These are phyloP conservation scores for Aelia acuminata DNA, from an alignment of 2,888 invertebrate genomes.

Conservation along the genomic window DNA sequence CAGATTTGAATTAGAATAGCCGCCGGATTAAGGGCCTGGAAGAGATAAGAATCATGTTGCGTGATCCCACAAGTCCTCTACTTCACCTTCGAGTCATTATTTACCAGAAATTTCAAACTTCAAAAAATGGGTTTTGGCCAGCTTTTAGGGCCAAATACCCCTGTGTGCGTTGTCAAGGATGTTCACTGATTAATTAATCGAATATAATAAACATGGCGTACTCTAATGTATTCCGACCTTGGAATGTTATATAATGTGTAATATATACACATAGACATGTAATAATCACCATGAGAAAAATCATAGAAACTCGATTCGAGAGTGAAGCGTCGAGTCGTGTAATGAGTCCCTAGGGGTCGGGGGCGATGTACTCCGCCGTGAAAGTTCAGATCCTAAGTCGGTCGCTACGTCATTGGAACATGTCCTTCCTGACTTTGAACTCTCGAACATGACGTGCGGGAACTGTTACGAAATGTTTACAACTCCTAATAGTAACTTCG, in stretches of 20 bases:
- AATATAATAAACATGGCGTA: not conserved
- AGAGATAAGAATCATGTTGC: no score
- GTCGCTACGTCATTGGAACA: slow-evolving; percentile 4
- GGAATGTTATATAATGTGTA: not conserved
- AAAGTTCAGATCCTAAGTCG: slow-evolving; percentile 19
- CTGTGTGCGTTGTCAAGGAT: not conserved
- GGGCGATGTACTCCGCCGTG: slow-evolving; percentile 27
- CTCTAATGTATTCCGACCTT: not conserved
- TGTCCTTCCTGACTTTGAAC: slow-evolving; percentile 25
- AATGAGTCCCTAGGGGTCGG: not conserved
- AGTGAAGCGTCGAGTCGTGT: not conserved
- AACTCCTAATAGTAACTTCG: not conserved
- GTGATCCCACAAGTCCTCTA: no score
- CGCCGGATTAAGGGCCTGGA: no score
- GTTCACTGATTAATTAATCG: not conserved
- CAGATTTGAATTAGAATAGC: no score
- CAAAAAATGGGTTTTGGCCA: no score
- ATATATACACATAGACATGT: not conserved
- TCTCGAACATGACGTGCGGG: not conserved
- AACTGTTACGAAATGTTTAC: not conserved
- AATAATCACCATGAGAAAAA: not conserved
- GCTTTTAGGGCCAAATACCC: no score
- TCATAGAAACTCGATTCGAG: not conserved
- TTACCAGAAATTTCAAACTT: no score
- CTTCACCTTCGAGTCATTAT: no score